Percentiles rank a stretch among this genome's conserved stretches.
Evolutionary conservation across 2,113 vertebrate species (phyloP).

Genomic region (Gambusia affinis): DNA sequence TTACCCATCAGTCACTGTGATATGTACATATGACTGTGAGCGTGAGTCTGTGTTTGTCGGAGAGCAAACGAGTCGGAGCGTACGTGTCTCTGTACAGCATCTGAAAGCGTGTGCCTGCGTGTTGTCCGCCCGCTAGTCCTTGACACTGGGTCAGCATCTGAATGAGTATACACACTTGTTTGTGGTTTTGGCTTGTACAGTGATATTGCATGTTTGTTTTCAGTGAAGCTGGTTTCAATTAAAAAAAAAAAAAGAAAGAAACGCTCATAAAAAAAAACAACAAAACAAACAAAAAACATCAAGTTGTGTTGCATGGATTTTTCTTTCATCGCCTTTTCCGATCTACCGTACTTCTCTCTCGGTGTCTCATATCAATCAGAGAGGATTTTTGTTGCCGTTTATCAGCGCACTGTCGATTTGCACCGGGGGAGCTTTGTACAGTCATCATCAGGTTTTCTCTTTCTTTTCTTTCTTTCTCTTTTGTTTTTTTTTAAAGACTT

Average conservation of each 20-base stretch:
- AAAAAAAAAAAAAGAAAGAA: constrained; percentile 61
- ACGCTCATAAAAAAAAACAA: constrained; percentile 49
- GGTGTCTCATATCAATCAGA: constrained; percentile 45
- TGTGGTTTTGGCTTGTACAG: constrained; percentile 95
- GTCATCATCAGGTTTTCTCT: constrained; percentile 51
- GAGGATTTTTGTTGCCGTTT: constrained; percentile 13
- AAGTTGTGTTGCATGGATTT: constrained; percentile 73
- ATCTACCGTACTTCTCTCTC: constrained; percentile 25
- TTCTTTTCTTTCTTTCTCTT: constrained; percentile 48
- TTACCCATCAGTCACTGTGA: constrained; percentile 80
- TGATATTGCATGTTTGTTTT: constrained; percentile 97
- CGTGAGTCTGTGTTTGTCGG: constrained; percentile 11
- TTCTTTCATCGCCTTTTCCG: constrained; percentile 53
- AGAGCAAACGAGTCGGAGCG: constrained; percentile 47
- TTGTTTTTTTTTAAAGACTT: constrained; percentile 41
- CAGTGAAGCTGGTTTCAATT: constrained; percentile 91
- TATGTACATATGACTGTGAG: constrained; percentile 80
- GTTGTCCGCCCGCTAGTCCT: constrained; percentile 80
- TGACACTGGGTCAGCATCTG: constrained; percentile 86
- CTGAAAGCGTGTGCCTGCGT: constrained; percentile 36
- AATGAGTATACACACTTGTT: constrained; percentile 89
- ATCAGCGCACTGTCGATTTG: constrained; percentile 33
- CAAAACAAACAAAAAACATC: constrained; percentile 44
- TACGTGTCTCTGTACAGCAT: constrained; percentile 64
- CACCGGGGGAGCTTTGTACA: constrained; percentile 31